phyloP scores from a whole-genome alignment of 2,113 vertebrate species.

The Heterocephalus glaber region DNA sequence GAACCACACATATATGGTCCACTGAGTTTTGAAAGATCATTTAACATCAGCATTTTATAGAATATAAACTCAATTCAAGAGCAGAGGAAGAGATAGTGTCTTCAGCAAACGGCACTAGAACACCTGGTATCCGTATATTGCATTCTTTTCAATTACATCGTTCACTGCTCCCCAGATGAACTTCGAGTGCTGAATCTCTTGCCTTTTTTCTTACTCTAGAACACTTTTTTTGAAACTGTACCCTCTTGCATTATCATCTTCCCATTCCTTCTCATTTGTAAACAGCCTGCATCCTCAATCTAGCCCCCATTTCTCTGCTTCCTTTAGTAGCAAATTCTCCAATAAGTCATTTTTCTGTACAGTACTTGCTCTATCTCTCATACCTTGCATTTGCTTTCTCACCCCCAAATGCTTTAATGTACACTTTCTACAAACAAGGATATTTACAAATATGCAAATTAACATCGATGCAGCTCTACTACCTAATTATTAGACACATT shows the following conservation, averaged over 20 bases:
- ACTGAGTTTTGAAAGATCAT: no score
- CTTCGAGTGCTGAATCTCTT: neutral
- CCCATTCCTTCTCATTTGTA: constrained; percentile 16
- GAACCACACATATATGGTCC: no score
- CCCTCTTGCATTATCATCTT: neutral
- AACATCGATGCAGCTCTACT: neutral
- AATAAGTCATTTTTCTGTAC: neutral
- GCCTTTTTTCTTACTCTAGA: neutral
- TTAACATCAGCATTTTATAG: no score
- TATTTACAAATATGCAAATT: neutral
- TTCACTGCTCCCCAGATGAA: neutral
- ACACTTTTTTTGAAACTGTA: neutral
- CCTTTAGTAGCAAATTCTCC: constrained; percentile 41
- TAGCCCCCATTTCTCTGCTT: constrained; percentile 4
- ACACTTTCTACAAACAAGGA: constrained; percentile 14
- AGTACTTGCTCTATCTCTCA: neutral
- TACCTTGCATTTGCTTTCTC: neutral
- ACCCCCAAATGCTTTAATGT: neutral
- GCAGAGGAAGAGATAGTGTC: no score
- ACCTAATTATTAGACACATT: constrained; percentile 44
- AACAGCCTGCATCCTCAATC: neutral
- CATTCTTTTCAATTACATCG: neutral
- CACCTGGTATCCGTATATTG: no score
- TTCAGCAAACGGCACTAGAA: no score
- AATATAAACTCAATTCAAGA: no score